A percentile compares a stretch with the other conserved stretches of the same genome.
Conservation (phyloP, 2,797 vertebrate genomes). For the Enteromius argenteus region DNA sequence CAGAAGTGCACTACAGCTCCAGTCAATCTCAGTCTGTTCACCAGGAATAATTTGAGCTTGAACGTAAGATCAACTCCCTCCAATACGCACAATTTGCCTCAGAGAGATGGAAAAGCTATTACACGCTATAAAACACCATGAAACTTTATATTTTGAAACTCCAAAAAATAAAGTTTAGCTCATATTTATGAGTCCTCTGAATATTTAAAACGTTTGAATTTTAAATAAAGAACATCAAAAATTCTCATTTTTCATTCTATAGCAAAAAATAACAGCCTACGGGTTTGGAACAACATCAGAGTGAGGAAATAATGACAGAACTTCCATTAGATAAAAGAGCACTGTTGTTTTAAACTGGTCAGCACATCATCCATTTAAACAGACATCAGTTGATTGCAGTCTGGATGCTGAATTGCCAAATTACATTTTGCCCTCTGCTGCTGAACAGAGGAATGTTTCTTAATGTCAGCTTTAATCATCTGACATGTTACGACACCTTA, state of each 20-base stretch:
- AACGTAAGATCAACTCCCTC: constrained; percentile 33
- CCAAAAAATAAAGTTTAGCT: not conserved
- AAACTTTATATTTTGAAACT: constrained; percentile 25
- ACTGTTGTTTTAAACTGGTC: not conserved
- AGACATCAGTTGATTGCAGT: constrained; percentile 2
- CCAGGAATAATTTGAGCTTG: constrained; percentile 44
- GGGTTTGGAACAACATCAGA: not conserved
- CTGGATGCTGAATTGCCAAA: constrained; percentile 23
- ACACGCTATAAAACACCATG: constrained; percentile 9
- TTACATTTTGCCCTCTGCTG: constrained; percentile 20
- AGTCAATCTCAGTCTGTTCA: constrained; percentile 30
- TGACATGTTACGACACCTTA: constrained; percentile 38
- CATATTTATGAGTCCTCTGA: constrained; percentile 13
- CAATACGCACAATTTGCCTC: constrained; percentile 23
- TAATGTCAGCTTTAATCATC: constrained; percentile 52
- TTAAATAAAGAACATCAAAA: not conserved
- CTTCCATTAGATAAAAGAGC: not conserved
- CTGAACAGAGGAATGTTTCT: constrained; percentile 25
- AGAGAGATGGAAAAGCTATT: constrained; percentile 42
- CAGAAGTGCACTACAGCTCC: not conserved
- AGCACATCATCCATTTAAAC: not conserved
- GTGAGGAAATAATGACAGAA: constrained; percentile 7
- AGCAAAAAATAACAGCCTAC: not conserved
- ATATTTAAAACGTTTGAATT: not conserved
- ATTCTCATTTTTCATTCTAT: not conserved